Evolutionary conservation across 2,797 vertebrate species (phyloP), one percentile per base, ranked within the genome.

Genomic region (Scolopax bukidnonensis): DNA sequence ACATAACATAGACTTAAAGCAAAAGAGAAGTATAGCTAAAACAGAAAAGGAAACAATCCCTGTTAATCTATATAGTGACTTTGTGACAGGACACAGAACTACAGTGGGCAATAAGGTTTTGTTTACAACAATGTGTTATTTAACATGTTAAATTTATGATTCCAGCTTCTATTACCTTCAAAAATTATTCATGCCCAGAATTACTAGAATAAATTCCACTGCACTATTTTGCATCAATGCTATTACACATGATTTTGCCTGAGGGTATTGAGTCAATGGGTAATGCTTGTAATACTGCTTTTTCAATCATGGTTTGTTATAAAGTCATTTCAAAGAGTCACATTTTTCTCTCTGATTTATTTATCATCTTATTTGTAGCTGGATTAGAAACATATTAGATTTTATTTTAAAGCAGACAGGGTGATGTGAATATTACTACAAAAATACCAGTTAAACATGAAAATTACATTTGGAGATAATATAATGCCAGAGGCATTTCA

Each of bases 281-380:
- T 95, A 91, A 84, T 93, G 54, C 84, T 76, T 75, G 59, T 73
- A 93, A 88, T 92, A 75, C 83, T 95, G 88, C 54, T 83, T 86
- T 97, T 97, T 89, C 84, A 97, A 92, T 97, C 95, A 87, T 67
- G 71, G 59, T 93, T 95, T 91, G 57, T 95, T 95, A 86, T 87
- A 96, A 95, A 96, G 77, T 80, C 38, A 95, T 97, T 97, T 97
- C 78, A 95, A 73, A 93, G 77, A 84, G 88, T 89, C 2, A 41
- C 89, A 84, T 91, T 90, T 85, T 81, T 60, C 40, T 36, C 77
- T 93, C 91, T 97, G 89, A 93, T 91, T 92, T 95, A 92, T 97
- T 95, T 97, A 73, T 89, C 63, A 59, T 96, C 41, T 89, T 93
- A 85, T 96, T 96, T 97, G 81, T 93, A 87, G 79, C 65, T 90